Conservation (phyloP, 2,888 invertebrate species). For the Lasioglossum zephyrum region DNA sequence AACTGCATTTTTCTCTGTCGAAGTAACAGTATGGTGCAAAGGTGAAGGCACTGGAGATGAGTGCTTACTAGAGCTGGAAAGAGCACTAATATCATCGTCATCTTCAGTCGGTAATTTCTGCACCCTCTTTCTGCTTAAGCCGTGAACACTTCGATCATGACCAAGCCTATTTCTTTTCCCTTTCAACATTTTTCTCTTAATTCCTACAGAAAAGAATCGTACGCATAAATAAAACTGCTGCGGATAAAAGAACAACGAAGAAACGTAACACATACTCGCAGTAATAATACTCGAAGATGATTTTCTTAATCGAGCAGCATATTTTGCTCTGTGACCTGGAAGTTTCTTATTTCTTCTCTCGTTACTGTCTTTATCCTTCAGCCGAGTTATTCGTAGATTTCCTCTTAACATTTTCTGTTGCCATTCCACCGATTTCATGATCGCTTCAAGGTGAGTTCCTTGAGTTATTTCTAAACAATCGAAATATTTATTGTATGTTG, state of each 20-base stretch:
- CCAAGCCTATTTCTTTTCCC: conserved; percentile 81
- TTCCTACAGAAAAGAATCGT: conserved; percentile 73
- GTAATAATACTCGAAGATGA: conserved; percentile 85
- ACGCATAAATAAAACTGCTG: neutral
- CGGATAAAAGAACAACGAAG: neutral
- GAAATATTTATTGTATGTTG: conserved; percentile 12
- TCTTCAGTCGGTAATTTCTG: conserved; percentile 81
- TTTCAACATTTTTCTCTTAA: conserved; percentile 84
- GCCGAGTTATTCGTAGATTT: conserved; percentile 79
- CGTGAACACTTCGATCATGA: conserved; percentile 77
- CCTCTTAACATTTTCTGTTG: conserved; percentile 88
- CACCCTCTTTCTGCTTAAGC: conserved; percentile 76
- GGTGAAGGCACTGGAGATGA: conserved; percentile 86
- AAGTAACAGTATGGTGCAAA: conserved; percentile 77
- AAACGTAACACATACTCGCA: conserved; percentile 82
- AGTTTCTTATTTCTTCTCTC: conserved; percentile 82
- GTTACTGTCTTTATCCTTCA: conserved; percentile 81
- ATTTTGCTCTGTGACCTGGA: conserved; percentile 85
- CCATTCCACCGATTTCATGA: conserved; percentile 92
- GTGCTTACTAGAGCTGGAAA: conserved; percentile 85
- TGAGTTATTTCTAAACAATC: conserved; percentile 81
- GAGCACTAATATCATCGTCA: conserved; percentile 83
- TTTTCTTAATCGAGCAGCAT: conserved; percentile 85
- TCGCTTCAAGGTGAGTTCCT: conserved; percentile 89
- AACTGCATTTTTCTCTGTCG: conserved; percentile 77